phyloP scores from a whole-genome alignment of 2,113 vertebrate genomes.

The Mionectes macconnelli region DNA sequence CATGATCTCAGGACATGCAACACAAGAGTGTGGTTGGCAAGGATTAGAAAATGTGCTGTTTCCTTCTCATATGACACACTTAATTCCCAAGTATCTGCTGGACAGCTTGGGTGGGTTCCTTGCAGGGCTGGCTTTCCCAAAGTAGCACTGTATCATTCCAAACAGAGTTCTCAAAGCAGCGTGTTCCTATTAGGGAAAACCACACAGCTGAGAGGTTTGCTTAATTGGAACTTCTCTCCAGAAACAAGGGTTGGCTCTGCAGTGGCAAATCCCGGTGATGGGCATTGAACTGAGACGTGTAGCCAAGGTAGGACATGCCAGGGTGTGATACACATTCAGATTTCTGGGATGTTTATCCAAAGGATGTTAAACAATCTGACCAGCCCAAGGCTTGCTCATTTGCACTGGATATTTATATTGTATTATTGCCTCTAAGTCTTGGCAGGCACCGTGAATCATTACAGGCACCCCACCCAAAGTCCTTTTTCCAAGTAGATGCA shows the following conservation, averaged over 20 bases:
- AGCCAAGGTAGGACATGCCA: background rate
- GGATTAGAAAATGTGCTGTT: slow-evolving; percentile 21
- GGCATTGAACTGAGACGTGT: background rate
- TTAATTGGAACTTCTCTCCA: background rate
- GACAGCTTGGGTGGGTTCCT: background rate
- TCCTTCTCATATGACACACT: slow-evolving; percentile 41
- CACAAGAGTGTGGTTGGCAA: background rate
- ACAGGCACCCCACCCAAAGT: background rate
- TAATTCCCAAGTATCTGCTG: slow-evolving; percentile 40
- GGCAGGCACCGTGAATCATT: background rate
- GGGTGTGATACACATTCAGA: background rate
- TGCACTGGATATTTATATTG: background rate
- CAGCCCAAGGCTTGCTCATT: background rate
- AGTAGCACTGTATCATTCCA: background rate
- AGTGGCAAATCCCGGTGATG: background rate
- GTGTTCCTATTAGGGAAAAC: background rate
- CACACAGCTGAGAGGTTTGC: background rate
- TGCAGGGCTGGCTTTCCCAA: background rate
- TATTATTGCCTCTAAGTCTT: background rate
- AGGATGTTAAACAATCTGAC: background rate
- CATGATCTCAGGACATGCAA: background rate
- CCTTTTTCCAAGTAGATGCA: background rate
- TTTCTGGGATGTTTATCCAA: background rate
- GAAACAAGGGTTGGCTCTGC: background rate
- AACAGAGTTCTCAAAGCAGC: background rate